Conservation (phyloP, 2,888 invertebrate genomes). For the Sinhomidia bicolor region DNA sequence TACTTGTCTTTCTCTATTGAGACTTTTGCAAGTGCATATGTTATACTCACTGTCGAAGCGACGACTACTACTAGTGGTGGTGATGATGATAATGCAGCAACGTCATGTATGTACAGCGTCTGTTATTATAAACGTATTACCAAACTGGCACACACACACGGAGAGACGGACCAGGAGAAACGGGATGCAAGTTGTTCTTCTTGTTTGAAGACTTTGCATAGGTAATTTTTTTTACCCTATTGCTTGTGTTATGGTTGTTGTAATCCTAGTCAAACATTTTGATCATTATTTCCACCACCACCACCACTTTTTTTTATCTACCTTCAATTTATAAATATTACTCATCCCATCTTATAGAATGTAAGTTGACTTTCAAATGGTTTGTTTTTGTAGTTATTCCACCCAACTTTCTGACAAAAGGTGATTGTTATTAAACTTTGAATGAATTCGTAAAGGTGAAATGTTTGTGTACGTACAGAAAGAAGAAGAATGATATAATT, state of each 20-base stretch:
- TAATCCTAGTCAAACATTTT: slow-evolving; percentile 68
- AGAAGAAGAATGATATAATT: background rate
- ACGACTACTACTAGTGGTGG: no score
- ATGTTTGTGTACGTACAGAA: background rate
- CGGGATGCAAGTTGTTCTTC: slow-evolving; percentile 68
- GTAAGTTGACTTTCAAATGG: background rate
- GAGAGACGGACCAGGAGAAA: slow-evolving; percentile 23
- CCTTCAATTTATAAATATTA: slow-evolving; percentile 44
- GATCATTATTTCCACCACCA: slow-evolving; percentile 68
- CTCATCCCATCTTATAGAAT: slow-evolving; percentile 41
- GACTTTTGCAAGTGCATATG: slow-evolving; percentile 42
- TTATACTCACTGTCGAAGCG: slow-evolving; percentile 13
- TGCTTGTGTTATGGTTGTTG: slow-evolving; percentile 39
- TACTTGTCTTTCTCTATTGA: background rate
- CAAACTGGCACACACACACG: slow-evolving; percentile 58
- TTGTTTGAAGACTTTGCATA: slow-evolving; percentile 71
- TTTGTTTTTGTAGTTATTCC: background rate
- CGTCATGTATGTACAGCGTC: background rate
- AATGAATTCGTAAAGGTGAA: background rate
- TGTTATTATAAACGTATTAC: background rate
- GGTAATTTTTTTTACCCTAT: slow-evolving; percentile 35
- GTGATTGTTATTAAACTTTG: background rate
- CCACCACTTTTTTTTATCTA: slow-evolving; percentile 9
- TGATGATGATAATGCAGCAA: background rate
- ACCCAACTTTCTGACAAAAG: background rate